A percentile compares a stretch with the other conserved stretches of the same genome.
phyloP scores from a whole-genome alignment of 2,113 vertebrate species.

The Microcebus lehilahytsara region DNA sequence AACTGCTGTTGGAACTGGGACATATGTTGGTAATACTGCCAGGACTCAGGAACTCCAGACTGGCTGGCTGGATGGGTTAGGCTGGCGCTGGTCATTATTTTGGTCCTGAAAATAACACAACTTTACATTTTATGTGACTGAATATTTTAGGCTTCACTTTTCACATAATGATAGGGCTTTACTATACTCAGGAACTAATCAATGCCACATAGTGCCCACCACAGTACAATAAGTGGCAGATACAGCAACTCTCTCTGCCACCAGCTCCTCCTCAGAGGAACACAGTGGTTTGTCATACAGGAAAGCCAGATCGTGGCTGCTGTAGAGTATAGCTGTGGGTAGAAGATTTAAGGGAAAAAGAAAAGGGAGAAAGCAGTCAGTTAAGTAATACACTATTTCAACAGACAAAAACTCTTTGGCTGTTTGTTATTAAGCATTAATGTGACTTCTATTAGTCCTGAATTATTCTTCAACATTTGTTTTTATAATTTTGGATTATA shows the following conservation, averaged over 20 bases:
- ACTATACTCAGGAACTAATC: neutral
- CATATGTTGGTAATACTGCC: neutral
- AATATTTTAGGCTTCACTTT: constrained; percentile 1
- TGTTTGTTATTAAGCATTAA: neutral
- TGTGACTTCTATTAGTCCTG: neutral
- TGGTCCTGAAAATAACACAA: constrained; percentile 35
- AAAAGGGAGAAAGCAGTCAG: neutral
- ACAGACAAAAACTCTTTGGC: neutral
- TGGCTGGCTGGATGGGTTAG: neutral
- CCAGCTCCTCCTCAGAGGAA: neutral
- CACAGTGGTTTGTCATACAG: neutral
- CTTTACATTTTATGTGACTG: neutral
- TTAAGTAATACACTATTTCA: neutral
- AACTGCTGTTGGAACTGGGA: neutral
- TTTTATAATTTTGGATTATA: constrained; percentile 29
- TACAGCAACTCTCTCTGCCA: neutral
- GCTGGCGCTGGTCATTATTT: neutral
- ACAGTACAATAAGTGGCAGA: neutral
- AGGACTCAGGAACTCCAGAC: neutral
- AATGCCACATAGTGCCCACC: neutral
- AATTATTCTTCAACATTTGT: neutral
- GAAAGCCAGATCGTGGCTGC: neutral
- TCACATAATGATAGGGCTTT: neutral
- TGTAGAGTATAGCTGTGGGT: neutral
- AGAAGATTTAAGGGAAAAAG: neutral